phyloP scores from a whole-genome alignment of 2,888 invertebrate species.

The Acleris laterana region DNA sequence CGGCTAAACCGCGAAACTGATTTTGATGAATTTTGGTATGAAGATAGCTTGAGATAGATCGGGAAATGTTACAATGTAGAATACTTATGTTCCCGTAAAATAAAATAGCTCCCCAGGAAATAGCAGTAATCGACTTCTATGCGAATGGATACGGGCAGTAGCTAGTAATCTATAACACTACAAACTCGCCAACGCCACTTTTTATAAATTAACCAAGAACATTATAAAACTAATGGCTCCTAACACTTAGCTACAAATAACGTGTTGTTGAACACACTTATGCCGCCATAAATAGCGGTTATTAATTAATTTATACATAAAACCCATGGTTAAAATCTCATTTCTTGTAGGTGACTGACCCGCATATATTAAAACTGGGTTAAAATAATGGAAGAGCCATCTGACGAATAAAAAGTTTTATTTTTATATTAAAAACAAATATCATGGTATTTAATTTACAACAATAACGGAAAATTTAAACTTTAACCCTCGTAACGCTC shows the following conservation, averaged over 20 bases:
- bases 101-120: too few species aligned
- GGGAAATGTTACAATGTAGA: too few species aligned
- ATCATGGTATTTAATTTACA: not conserved
- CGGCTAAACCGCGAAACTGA: too few species aligned
- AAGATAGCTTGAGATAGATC: too few species aligned
- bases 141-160: too few species aligned
- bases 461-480: too few species aligned
- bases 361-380: constrained; percentile 44
- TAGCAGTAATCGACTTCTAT: too few species aligned
- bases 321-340: constrained; percentile 76
- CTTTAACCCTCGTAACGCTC: too few species aligned
- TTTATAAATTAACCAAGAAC: constrained; percentile 21
- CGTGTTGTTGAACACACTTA: constrained; percentile 46
- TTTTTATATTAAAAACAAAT: not conserved
- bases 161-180: too few species aligned
- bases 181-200: not conserved
- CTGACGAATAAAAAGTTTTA: not conserved
- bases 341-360: constrained; percentile 63
- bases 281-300: constrained; percentile 54
- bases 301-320: constrained; percentile 81
- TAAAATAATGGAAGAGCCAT: constrained; percentile 48
- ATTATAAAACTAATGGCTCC: constrained; percentile 26
- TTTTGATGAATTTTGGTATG: too few species aligned
- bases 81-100: too few species aligned
- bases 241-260: constrained; percentile 39